These are phyloP conservation scores for Iphiclides podalirius DNA, from an alignment of 2,888 invertebrate genomes.

Conservation along the genomic window DNA sequence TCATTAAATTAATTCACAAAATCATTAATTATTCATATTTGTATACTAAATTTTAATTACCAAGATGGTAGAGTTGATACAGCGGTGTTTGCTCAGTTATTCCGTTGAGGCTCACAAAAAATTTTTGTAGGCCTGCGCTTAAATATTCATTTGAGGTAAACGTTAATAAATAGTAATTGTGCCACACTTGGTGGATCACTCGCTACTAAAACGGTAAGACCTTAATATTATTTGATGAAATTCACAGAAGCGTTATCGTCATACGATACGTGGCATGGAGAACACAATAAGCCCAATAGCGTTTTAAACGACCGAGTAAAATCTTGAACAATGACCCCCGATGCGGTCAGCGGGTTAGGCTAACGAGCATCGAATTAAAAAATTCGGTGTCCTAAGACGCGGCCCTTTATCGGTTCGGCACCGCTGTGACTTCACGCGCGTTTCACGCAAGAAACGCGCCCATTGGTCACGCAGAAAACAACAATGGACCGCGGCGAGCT, in stretches of 20 bases:
- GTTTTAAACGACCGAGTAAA: conserved; percentile 25
- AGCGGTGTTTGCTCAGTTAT: neutral
- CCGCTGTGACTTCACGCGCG: conserved; percentile 39
- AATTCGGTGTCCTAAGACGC: conserved; percentile 49
- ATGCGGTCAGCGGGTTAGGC: conserved; percentile 28
- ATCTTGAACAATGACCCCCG: conserved; percentile 28
- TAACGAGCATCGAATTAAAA: conserved; percentile 60
- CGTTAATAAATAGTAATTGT: no score
- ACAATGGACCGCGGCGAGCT: conserved; percentile 63
- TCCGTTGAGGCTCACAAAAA: no score
- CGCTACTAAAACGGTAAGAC: no score
- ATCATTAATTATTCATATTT: neutral
- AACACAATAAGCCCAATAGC: conserved; percentile 13
- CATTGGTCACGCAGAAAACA: conserved; percentile 53
- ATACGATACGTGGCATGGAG: conserved; percentile 1
- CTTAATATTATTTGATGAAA: neutral
- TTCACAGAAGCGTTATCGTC: neutral
- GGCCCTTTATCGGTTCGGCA: conserved; percentile 39
- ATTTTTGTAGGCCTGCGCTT: no score
- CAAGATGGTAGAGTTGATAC: neutral
- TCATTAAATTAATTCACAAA: neutral
- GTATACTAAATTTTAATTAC: neutral
- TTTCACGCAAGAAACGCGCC: conserved; percentile 53
- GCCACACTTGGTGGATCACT: no score
- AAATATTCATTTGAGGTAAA: no score